phyloP scores from a whole-genome alignment of 2,888 invertebrate genomes.

The Ichneumon xanthorius region DNA sequence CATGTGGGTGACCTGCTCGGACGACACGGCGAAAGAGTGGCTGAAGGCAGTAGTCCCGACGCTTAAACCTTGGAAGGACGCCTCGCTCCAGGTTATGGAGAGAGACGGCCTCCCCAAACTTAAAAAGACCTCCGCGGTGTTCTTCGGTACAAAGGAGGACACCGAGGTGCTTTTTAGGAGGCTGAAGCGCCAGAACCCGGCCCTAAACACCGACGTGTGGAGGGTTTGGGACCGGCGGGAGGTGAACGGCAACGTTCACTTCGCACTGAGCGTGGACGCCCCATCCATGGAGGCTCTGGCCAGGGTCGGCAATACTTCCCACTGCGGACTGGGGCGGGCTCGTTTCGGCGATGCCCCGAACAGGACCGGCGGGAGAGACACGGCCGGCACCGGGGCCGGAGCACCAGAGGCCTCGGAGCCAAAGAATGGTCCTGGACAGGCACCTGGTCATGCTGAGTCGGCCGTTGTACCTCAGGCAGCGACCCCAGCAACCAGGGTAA shows the following conservation, averaged over 20 bases:
- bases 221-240: conserved; percentile 60
- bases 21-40: conserved; percentile 21
- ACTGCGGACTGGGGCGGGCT: no score
- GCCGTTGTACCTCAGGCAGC: no score
- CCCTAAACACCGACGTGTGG: conserved; percentile 63
- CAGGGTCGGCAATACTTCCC: no score
- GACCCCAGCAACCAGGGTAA: no score
- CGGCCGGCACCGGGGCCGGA: no score
- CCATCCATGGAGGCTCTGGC: no score
- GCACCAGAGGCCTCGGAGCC: no score
- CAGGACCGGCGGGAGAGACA: no score
- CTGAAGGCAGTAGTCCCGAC: neutral
- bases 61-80: conserved; percentile 16
- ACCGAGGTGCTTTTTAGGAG: conserved; percentile 42
- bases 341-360: no score
- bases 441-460: no score
- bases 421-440: no score
- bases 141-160: conserved; percentile 1
- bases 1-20: conserved; percentile 50
- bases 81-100: conserved; percentile 13
- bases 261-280: no score
- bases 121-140: conserved; percentile 22
- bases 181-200: conserved; percentile 61
- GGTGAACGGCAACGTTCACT: conserved; percentile 48
- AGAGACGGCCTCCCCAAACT: conserved; percentile 30